Conservation (phyloP, 2,797 vertebrate genomes). For the Parauchenoglanis punctatus region DNA sequence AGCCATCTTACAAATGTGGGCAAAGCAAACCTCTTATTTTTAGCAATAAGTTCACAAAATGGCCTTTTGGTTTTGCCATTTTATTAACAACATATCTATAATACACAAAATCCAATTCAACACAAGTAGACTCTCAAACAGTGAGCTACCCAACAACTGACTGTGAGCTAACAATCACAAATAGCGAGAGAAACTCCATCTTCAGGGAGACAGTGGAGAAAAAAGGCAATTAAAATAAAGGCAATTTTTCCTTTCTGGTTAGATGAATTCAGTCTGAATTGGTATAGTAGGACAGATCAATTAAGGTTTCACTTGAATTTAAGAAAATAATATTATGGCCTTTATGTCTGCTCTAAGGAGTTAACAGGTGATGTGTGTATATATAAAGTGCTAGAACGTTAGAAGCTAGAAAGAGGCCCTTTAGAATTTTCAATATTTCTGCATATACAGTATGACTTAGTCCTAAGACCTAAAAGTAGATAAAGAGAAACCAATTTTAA, state of each 20-base stretch:
- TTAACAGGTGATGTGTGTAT: not conserved
- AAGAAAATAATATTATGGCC: not conserved
- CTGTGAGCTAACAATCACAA: not conserved
- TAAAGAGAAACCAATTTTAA: too few relatives aligned
- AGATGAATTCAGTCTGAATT: not conserved
- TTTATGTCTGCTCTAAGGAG: not conserved
- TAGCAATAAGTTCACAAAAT: not conserved
- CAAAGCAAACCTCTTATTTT: not conserved
- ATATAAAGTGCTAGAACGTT: too few relatives aligned
- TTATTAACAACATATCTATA: constrained; percentile 10
- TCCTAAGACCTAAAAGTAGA: too few relatives aligned
- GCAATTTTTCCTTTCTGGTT: not conserved
- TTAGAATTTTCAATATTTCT: too few relatives aligned
- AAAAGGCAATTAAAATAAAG: not conserved
- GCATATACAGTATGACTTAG: too few relatives aligned
- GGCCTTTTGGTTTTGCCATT: not conserved
- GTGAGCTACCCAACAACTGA: not conserved
- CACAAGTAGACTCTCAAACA: not conserved
- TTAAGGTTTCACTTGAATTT: not conserved
- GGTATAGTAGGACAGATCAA: not conserved
- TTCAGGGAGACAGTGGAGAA: not conserved
- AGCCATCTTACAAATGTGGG: too few relatives aligned
- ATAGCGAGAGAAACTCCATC: not conserved
- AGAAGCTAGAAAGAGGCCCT: too few relatives aligned
- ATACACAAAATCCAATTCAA: not conserved